Evolutionary conservation across 1,140 invertebrate genomes (phyloP), one percentile per base, ranked within the genome.

Genomic region (Drosophila repleta): DNA sequence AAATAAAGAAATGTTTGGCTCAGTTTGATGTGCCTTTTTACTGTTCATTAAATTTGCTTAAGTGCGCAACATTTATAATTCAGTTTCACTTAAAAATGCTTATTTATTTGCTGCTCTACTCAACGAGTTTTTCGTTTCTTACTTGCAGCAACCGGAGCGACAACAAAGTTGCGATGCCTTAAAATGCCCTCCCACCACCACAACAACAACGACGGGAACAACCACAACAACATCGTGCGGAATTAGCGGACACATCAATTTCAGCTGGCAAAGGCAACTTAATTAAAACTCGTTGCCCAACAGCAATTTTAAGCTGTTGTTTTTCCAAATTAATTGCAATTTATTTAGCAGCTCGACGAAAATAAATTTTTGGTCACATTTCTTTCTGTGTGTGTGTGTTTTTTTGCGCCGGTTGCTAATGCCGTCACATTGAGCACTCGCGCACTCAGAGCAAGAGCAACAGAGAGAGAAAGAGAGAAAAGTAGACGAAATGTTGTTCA

Each of bases 21-120:
- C 78, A 70, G 87, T 78, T 82, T 60, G 43, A 69, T 87, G 58
- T 67, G 66, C 79, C 75, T 87, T 87, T 87, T 87, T 70, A 78
- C 66, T 68, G 82, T 79, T 85, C 82, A 85, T 85, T 87, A 87
- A 81, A 81, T 77, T 76, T 57, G 63, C 75, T 73, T 79, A 79
- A 76, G 56, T 73, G 62, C 75, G 56, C 11, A 56, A 63, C 77
- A 85, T 87, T 87, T 78, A 87, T 78, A 85, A 85, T 78, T 85
- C 67, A 67, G 58, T 60, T 79, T 51, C 11, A 51, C 15, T 39
- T 45, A 45, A 39, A 39, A 32, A 37, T 53, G 32, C 67, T 64
- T 65, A 51, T 57, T 55, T 56, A 71, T 67, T 65, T 43, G 51
- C 64, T 62, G 64, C 48, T 32, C 13, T 20, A 48, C 76, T 82